Evolutionary conservation across 2,113 vertebrate genomes (phyloP).

Genomic region (Bambusicola thoracicus): DNA sequence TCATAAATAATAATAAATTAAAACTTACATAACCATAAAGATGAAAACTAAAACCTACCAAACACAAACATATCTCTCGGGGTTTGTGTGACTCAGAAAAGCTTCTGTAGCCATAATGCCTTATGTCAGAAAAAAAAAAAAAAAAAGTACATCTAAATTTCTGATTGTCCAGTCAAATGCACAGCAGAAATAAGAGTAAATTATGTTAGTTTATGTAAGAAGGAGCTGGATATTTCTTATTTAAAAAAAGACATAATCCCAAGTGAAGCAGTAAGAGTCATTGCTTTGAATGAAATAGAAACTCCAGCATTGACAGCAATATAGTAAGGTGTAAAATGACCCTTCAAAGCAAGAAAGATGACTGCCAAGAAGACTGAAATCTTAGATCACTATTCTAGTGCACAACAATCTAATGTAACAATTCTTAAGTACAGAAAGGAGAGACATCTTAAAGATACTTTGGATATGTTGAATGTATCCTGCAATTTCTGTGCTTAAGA

Average conservation of each 20-base stretch:
- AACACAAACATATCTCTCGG: background rate
- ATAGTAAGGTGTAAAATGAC: background rate
- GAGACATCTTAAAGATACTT: fast-evolving
- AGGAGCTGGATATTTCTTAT: background rate
- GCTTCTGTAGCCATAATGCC: background rate
- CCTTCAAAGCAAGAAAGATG: background rate
- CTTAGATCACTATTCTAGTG: background rate
- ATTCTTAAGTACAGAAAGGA: background rate
- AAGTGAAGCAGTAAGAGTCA: background rate
- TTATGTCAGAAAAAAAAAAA: background rate
- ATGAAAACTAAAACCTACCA: background rate
- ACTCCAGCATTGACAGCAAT: background rate
- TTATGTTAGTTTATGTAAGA: background rate
- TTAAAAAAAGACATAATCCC: background rate
- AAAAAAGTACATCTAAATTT: background rate
- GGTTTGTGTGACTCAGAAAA: background rate
- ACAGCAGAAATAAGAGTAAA: background rate
- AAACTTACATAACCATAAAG: background rate
- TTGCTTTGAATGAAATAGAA: background rate
- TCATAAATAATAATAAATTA: no score
- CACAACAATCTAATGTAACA: background rate
- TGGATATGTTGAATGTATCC: background rate
- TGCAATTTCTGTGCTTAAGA: background rate
- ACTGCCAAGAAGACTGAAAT: background rate
- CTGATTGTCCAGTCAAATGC: background rate